Evolutionary conservation across 2,888 invertebrate genomes (phyloP).

Genomic region (Tipula unca): DNA sequence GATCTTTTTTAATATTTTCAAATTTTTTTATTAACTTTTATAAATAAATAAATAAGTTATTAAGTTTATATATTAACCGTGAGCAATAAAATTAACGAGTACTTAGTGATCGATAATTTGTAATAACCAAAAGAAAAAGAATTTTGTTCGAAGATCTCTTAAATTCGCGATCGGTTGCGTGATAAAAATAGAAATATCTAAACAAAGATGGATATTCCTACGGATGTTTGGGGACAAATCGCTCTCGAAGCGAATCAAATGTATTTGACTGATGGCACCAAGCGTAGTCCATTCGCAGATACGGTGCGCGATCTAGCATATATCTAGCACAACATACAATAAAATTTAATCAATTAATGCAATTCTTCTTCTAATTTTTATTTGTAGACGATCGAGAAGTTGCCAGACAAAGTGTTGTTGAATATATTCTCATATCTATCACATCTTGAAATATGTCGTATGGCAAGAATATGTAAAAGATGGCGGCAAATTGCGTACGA

Average conservation of each 20-base stretch:
- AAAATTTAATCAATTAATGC: background rate
- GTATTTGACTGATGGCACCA: conserved; percentile 71
- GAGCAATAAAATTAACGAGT: background rate
- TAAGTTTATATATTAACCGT: background rate
- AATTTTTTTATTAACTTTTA: background rate
- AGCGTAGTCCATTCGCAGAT: conserved; percentile 72
- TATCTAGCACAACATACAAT: background rate
- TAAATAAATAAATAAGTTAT: background rate
- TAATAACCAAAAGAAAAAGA: background rate
- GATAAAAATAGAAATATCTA: background rate
- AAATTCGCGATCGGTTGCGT: background rate
- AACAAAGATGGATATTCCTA: conserved; percentile 54
- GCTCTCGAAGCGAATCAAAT: conserved; percentile 81
- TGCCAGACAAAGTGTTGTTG: conserved; percentile 93
- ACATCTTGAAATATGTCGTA: conserved; percentile 87
- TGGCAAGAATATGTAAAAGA: conserved; percentile 90
- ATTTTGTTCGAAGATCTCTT: background rate
- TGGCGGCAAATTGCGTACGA: conserved; percentile 96
- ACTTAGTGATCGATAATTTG: background rate
- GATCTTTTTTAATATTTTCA: background rate
- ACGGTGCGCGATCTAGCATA: conserved; percentile 51
- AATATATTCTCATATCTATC: conserved; percentile 90
- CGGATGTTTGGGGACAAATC: conserved; percentile 83
- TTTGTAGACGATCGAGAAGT: conserved; percentile 81
- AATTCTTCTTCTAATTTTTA: background rate